phyloP scores from a whole-genome alignment of 2,888 invertebrate species.

The Oligia latruncula region DNA sequence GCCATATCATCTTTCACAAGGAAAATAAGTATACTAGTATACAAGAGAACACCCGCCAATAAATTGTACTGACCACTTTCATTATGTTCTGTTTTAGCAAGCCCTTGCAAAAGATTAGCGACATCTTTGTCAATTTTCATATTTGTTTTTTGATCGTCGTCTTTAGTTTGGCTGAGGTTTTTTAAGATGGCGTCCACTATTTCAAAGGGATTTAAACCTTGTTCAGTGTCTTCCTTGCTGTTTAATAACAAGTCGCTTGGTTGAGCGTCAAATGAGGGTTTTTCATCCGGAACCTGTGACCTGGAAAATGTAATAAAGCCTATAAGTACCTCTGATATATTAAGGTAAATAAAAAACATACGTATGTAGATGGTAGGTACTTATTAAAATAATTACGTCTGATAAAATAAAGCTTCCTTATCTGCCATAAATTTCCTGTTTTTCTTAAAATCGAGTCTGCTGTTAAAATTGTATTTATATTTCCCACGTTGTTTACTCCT shows the following conservation, averaged over 20 bases:
- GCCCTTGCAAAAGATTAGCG: slow-evolving; percentile 64
- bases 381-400: slow-evolving; percentile 31
- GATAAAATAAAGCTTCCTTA: slow-evolving; percentile 31
- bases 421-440: slow-evolving; percentile 49
- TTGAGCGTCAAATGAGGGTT: slow-evolving; percentile 1
- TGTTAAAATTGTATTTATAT: slow-evolving; percentile 66
- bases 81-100: slow-evolving; percentile 70
- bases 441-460: slow-evolving; percentile 70
- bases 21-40: background rate
- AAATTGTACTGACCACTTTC: slow-evolving; percentile 72
- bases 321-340: background rate
- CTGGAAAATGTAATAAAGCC: slow-evolving; percentile 21
- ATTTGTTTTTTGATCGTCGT: slow-evolving; percentile 12
- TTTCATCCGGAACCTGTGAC: background rate
- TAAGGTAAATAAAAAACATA: background rate
- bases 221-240: slow-evolving; percentile 21
- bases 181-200: slow-evolving; percentile 72
- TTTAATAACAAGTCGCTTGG: slow-evolving; percentile 14
- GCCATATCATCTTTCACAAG: background rate
- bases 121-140: slow-evolving; percentile 56
- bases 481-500: slow-evolving; percentile 42
- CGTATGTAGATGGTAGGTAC: background rate
- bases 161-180: slow-evolving; percentile 66
- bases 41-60: background rate
- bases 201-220: slow-evolving; percentile 64